Evolutionary conservation across 2,113 vertebrate species (phyloP), one percentile per base, ranked within the genome.

Genomic region (Ellobius talpinus): DNA sequence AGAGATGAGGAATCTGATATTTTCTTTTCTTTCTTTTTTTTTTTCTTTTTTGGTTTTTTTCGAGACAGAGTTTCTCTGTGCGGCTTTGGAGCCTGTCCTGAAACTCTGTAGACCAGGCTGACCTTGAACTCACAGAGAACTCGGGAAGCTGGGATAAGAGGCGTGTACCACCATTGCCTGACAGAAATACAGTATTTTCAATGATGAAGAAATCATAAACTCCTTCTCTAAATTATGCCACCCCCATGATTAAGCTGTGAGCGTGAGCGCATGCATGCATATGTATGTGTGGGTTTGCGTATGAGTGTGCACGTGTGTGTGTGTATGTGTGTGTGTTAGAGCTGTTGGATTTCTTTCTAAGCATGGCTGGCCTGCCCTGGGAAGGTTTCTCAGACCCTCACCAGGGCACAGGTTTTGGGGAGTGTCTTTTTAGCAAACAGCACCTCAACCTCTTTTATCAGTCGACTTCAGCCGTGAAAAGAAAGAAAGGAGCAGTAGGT

Each of bases 371-470:
- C 24, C 45, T 72, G 19, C 14, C 21, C 19, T 21, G 2, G 82
- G 92, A 89, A 58, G 74, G 47, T 39, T n/a, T 70, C 21, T 19
- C 10, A 63, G 24, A 2, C 26, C 33, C 47, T 90, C 45, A 65
- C 36, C 42, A 31, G 26, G 78, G 29, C 65, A 31, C 29, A 23
- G 55, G 66, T 73, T 93, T 93, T 82, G 73, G 94, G 96, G 97
- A 91, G 96, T 94, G 95, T 96, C 95, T 95, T 97, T 98, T 88
- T 50, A 86, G 96, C 94, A 97, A 98, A 98, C 74, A 84, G 68
- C 58, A 96, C 74, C 96, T 74, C 50, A 93, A 94, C 90, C 66
- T 50, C 61, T 90, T 93, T 91, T 92, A 97, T 93, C 97, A 61
- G 95, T 97, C 79, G 90, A 89, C 90, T 96, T 95, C 93, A 90